Conservation (phyloP, 2,888 invertebrate genomes). For the Selenia dentaria region DNA sequence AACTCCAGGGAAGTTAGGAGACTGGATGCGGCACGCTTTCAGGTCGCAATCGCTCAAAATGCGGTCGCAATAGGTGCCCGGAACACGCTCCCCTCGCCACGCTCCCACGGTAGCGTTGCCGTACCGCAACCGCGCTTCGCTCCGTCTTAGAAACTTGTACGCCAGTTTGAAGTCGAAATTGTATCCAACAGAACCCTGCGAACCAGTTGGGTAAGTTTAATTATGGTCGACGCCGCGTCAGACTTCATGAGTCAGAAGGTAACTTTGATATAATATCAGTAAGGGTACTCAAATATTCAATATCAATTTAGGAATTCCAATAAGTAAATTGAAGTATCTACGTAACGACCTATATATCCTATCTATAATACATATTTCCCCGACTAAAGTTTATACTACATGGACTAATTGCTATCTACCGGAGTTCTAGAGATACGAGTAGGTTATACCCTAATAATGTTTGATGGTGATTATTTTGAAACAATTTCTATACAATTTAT, state of each 20-base stretch:
- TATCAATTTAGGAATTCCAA: no score
- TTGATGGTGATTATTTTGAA: no score
- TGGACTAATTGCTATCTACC: no score
- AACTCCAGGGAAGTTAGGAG: constrained; percentile 95
- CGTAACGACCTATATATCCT: no score
- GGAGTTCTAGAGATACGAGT: no score
- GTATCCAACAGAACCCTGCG: constrained; percentile 88
- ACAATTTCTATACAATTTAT: no score
- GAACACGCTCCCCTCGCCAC: constrained; percentile 90
- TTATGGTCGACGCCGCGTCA: constrained; percentile 24
- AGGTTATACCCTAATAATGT: no score
- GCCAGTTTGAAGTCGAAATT: constrained; percentile 93
- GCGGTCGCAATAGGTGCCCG: constrained; percentile 92
- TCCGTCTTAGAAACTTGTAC: constrained; percentile 91
- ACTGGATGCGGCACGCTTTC: constrained; percentile 89
- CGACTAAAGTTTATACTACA: no score
- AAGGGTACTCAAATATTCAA: neutral
- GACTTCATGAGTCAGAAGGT: constrained; percentile 16
- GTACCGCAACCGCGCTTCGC: constrained; percentile 91
- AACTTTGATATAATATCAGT: neutral
- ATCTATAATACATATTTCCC: no score
- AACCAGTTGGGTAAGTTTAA: constrained; percentile 35
- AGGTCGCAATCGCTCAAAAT: constrained; percentile 91
- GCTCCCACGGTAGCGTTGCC: constrained; percentile 89
- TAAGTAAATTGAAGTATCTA: no score